Base-by-base conservation (phyloP, 2,797 vertebrate species). In the Halcyon leucocephala region DNA sequence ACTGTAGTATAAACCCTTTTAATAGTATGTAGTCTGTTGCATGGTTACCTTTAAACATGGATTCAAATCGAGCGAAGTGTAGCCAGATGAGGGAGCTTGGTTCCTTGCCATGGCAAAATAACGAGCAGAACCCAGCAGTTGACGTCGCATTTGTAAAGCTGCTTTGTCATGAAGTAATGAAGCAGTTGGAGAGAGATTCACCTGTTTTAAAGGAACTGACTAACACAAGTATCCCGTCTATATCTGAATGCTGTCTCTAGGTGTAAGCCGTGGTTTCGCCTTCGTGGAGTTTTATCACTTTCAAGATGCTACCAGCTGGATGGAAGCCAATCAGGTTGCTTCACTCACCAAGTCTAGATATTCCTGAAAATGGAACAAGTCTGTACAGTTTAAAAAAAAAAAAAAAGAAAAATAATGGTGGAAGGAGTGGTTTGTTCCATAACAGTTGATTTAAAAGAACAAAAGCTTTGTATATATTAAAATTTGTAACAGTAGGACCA, bases 231-330 rank as follows among this genome's bases (percentile, higher is more conserved):
- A 98, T 99, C 99, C 99, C 99, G 99, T 99, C 99, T 99, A 99
- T 99, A 99, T 99, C 99, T 99, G 99, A 99, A 99, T 99, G 99
- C 99, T 99, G 99, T 99, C 99, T 99, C 99, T 99, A 99, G 99
- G 99, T 99, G 99, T 99, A 99, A 99, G 99, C 99, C 99, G 99
- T 99, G 99, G 99, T 99, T 99, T 99, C 99, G 99, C 99, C 99
- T 99, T 99, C 99, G 99, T 99, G 99, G 99, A 99, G 99, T 99
- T 99, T 99, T 99, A 99, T 99, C 99, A 99, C 99, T 99, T 99
- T 99, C 99, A 99, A 99, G 99, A 99, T 99, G 99, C 99, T 99
- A 99, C 99, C 99, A 99, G 99, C 99, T 99, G 99, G 99, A 99
- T 99, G 99, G 99, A 99, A 99, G 99, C 99, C 99, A 99, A 99